Evolutionary conservation across 1,140 invertebrate species (phyloP), one percentile per base, ranked within the genome.

Genomic region (Macrotrachela quadricornifera): DNA sequence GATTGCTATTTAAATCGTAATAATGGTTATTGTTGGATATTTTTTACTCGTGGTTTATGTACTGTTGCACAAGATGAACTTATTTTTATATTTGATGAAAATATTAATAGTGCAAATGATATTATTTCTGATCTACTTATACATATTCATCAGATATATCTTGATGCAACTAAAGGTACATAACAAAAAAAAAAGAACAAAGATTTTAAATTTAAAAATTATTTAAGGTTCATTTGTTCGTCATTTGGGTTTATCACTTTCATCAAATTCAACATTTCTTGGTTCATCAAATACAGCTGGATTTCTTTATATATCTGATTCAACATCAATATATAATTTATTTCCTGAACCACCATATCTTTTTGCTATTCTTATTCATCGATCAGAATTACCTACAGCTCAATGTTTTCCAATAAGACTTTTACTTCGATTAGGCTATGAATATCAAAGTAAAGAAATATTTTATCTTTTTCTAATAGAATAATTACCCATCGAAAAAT

Each of bases 21-120:
- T 30, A 30, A 4, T 2, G 58, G 72, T 75, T 53, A 81, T 60
- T 82, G 80, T 57, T 84, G 84, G 78, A 82, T 80, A 66, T 79
- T 85, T 57, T 78, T 79, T 10, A 82, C 80, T 0, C 74, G 77
- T 59, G 84, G 84, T 17, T 68, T 88, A 61, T 77, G 78, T 48
- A 79, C 79, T 51, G 81, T 85, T 30, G 82, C 82, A 14, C 83
- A 85, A 63, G 83, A 86, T 65, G 85, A 88, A 72, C 69, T 87
- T 16, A 76, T 85, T 50, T 76, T 85, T 55, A 61, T 86, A 37
- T 66, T 88, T 11, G 82, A 86, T 67, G 21, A 30, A 4, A 74
- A 74, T n/a, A 63, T 79, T 11, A 75, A 78, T 0, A 75, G 78
- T 50, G 80, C 83, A 61, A 74, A 70, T 2, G 65, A 67, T 18